These are phyloP conservation scores for Myotis yumanensis DNA, from an alignment of 2,113 vertebrate genomes.

Conservation along the genomic window DNA sequence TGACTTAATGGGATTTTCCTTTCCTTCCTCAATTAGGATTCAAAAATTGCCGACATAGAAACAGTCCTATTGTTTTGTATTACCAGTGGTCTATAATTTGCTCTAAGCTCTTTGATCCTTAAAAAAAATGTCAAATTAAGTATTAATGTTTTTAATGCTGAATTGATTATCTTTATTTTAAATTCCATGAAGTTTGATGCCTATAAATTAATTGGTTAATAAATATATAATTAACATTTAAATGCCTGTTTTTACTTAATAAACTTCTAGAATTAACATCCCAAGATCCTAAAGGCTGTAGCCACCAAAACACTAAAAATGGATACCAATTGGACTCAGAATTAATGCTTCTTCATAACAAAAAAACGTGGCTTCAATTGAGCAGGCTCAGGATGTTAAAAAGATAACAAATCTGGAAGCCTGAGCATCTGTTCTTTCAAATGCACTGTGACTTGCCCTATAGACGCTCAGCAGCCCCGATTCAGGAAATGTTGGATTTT, in stretches of 20 bases:
- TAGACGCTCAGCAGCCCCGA: constrained; percentile 16
- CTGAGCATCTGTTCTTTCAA: not conserved
- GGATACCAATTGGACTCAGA: not conserved
- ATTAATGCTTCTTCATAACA: not conserved
- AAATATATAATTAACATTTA: constrained; percentile 16
- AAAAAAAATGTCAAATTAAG: constrained; percentile 46
- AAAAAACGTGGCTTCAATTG: not conserved
- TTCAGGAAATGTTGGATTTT: constrained; percentile 66
- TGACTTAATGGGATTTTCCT: not conserved
- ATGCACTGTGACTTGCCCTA: not conserved
- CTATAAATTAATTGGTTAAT: not conserved
- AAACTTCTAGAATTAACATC: not conserved
- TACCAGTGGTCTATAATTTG: not conserved
- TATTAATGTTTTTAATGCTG: constrained; percentile 36
- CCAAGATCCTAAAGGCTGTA: not conserved
- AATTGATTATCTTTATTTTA: constrained; percentile 14
- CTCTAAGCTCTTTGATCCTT: constrained; percentile 35
- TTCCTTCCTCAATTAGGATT: constrained; percentile 8
- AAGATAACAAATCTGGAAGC: not conserved
- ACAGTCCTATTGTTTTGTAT: constrained; percentile 19
- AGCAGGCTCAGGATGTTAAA: not conserved
- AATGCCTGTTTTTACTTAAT: not conserved
- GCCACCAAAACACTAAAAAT: not conserved
- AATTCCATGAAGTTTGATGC: not conserved
- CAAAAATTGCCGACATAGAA: not conserved